These are phyloP conservation scores for Melanostoma mellinum DNA, from an alignment of 2,888 invertebrate genomes.

Conservation along the genomic window DNA sequence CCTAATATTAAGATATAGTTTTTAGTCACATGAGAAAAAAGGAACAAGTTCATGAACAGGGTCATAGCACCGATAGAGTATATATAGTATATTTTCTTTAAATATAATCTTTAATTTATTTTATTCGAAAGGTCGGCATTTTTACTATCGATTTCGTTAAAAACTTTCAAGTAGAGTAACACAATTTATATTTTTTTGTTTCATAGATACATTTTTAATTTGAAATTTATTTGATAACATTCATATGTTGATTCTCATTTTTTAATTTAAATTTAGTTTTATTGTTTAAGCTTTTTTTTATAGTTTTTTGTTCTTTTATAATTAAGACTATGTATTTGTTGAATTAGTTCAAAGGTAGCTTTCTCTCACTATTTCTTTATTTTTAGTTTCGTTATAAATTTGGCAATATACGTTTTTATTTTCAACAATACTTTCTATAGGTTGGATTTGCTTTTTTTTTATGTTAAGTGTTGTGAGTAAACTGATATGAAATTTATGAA, in stretches of 20 bases:
- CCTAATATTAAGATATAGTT: not conserved
- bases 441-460: not conserved
- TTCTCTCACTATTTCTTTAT: constrained; percentile 54
- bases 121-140: not conserved
- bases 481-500: not conserved
- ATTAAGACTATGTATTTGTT: constrained; percentile 20
- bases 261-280: constrained; percentile 19
- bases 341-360: constrained; percentile 48
- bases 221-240: constrained; percentile 34
- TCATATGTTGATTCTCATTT: constrained; percentile 48
- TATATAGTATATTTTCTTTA: constrained; percentile 1
- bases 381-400: constrained; percentile 32
- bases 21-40: not conserved
- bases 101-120: not conserved
- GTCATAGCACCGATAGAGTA: constrained; percentile 54
- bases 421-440: not conserved
- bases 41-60: constrained; percentile 17
- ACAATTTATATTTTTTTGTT: constrained; percentile 20
- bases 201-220: constrained; percentile 7
- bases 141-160: constrained; percentile 33
- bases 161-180: constrained; percentile 55
- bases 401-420: constrained; percentile 37
- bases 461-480: constrained; percentile 13
- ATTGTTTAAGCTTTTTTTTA: constrained; percentile 18
- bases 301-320: not conserved